These are phyloP conservation scores for Holacanthus passer DNA, from an alignment of 2,113 vertebrate genomes.

Conservation along the genomic window DNA sequence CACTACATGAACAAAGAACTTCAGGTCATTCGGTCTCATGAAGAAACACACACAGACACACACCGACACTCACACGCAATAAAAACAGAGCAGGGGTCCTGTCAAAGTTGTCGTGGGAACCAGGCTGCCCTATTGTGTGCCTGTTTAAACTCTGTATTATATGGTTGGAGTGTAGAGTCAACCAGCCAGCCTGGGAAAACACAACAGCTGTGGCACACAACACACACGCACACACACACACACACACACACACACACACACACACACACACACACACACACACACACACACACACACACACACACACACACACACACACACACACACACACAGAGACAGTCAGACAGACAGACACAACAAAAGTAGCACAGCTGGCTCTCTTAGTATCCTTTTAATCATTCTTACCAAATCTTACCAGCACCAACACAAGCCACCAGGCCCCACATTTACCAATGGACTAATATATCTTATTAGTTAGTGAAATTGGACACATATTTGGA, in stretches of 20 bases:
- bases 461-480: too few relatives aligned
- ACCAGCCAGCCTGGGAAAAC: constrained; percentile 74
- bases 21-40: constrained; percentile 32
- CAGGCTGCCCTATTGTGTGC: constrained; percentile 74
- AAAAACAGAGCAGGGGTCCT: constrained; percentile 65
- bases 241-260: background rate
- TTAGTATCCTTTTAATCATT: background rate
- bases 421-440: background rate
- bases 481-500: too few relatives aligned
- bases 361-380: constrained; percentile 30
- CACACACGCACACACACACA: constrained; percentile 21
- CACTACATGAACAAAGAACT: constrained; percentile 41
- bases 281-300: too few relatives aligned
- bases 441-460: too few relatives aligned
- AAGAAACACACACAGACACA: constrained; percentile 11
- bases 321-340: background rate
- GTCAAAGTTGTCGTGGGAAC: constrained; percentile 76
- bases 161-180: constrained; percentile 64
- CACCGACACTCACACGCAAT: constrained; percentile 20
- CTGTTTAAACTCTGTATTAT: constrained; percentile 78
- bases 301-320: background rate
- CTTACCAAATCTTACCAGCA: background rate
- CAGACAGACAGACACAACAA: background rate
- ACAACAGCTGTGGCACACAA: constrained; percentile 59
- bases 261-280: background rate